Conservation (phyloP, 1,140 invertebrate species). For the Lasaia peninsularis region DNA sequence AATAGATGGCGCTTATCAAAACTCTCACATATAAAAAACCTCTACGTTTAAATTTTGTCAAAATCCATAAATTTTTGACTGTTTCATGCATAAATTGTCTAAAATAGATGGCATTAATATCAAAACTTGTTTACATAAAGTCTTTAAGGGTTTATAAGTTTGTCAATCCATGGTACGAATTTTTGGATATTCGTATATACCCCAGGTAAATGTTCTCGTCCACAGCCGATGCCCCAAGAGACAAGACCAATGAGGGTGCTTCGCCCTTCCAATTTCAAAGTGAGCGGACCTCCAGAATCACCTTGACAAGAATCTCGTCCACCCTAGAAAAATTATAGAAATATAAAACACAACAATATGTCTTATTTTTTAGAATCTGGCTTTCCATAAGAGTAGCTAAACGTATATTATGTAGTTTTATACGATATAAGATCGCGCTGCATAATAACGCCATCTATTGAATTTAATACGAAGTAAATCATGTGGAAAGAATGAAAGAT, state of each 20-base stretch:
- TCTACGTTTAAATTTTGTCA: neutral
- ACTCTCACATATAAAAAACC: neutral
- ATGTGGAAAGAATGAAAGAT: no score
- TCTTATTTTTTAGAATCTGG: neutral
- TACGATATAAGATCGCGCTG: no score
- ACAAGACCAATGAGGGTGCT: conserved; percentile 92
- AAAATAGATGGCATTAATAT: neutral
- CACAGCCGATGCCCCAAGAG: conserved; percentile 94
- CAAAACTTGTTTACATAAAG: neutral
- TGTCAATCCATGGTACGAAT: conserved; percentile 94
- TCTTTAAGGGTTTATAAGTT: conserved; percentile 44
- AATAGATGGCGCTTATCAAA: no score
- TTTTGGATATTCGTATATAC: conserved; percentile 95
- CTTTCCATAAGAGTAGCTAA: neutral
- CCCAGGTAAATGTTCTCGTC: conserved; percentile 91
- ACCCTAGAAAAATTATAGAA: conserved; percentile 63
- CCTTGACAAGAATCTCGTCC: conserved; percentile 87
- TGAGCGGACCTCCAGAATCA: conserved; percentile 90
- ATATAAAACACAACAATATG: conserved; percentile 8
- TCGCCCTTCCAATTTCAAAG: conserved; percentile 87
- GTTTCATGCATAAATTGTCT: neutral
- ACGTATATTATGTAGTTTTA: neutral
- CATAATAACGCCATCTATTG: no score
- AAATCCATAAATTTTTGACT: neutral
- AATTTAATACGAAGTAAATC: no score